Percentiles rank a stretch among this genome's conserved stretches.
These are phyloP conservation scores for Lydus trimaculatus DNA, from an alignment of 2,888 invertebrate species.

Conservation along the genomic window DNA sequence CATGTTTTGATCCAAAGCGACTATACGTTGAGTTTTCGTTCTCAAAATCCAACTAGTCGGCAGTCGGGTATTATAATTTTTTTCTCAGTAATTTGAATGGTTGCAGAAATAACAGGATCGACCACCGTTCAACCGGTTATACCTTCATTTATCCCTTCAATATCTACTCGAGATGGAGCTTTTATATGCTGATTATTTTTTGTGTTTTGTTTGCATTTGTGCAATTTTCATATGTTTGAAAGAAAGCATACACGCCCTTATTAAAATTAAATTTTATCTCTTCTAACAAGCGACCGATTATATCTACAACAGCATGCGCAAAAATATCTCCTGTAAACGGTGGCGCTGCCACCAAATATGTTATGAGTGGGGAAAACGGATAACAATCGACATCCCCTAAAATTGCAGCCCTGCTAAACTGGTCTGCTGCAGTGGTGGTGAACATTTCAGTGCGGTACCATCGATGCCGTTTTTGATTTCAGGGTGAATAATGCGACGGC, in stretches of 20 bases:
- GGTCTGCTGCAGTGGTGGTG: slow-evolving; percentile 9
- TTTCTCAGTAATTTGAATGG: neutral
- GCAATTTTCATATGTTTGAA: no score
- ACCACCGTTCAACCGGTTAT: neutral
- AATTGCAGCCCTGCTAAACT: slow-evolving; percentile 27
- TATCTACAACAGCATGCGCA: slow-evolving; percentile 11
- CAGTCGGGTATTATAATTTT: no score
- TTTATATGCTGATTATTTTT: neutral
- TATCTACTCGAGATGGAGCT: neutral
- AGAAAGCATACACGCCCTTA: neutral
- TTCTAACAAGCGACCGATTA: neutral
- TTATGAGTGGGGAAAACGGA: neutral
- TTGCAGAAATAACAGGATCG: neutral
- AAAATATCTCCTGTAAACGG: neutral
- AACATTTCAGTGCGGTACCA: slow-evolving; percentile 18
- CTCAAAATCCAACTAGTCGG: no score
- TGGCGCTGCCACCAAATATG: neutral
- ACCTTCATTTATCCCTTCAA: neutral
- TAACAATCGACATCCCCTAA: slow-evolving; percentile 14
- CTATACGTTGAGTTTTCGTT: neutral
- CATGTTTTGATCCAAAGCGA: neutral
- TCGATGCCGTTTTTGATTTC: slow-evolving; percentile 16
- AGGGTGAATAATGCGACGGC: slow-evolving; percentile 25
- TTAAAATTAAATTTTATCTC: neutral
- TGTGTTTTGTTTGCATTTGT: neutral